Evolutionary conservation across 2,888 invertebrate species (phyloP), one percentile per base, ranked within the genome.

Genomic region (Odontocolon sp.): DNA sequence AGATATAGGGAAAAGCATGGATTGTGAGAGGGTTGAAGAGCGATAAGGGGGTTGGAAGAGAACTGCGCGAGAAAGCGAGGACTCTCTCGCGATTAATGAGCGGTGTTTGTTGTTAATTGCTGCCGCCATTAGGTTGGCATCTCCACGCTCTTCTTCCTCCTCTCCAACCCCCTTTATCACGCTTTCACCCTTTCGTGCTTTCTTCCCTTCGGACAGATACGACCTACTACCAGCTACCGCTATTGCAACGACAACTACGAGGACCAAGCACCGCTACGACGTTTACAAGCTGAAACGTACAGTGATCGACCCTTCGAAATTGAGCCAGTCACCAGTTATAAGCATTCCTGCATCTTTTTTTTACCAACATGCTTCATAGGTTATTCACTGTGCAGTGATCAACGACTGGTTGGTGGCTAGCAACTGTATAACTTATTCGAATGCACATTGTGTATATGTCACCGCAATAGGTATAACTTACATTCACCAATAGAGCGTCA

Each of bases 91-190:
- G 88, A 90, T 90, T 90, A 90, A 90, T 89, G 90, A 90, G 89
- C 89, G 88, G 89, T 90, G 90, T 90, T 90, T 90, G 90, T 90
- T 90, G 90, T 90, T 90, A 90, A 90, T 90, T 90, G 90, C 90
- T 88, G 86, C 87, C 88, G 88, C 89, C 90, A 90, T 90, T 90
- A 90, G 87, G 89, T 89, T 89, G 86, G 85, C 88, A 88, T 88
- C 89, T 86, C 64, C 70, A 36, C 42, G 61, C 59, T 73, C 45
- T 57, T 61, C 66, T 66, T 57, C 75, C 28, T 71, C 33, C 71
- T 69, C 36, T 40, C 67, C 5, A 23, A 33, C 8, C 23, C 23
- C 59, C 76, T 68, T 52, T 26, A 71, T 67, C 57, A 23, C 72
- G 78, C 81, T 78, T 80, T 84, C 78, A 78, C 77, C 80, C 80